phyloP scores from a whole-genome alignment of 2,113 vertebrate species.

The Psilopsiagon aymara region DNA sequence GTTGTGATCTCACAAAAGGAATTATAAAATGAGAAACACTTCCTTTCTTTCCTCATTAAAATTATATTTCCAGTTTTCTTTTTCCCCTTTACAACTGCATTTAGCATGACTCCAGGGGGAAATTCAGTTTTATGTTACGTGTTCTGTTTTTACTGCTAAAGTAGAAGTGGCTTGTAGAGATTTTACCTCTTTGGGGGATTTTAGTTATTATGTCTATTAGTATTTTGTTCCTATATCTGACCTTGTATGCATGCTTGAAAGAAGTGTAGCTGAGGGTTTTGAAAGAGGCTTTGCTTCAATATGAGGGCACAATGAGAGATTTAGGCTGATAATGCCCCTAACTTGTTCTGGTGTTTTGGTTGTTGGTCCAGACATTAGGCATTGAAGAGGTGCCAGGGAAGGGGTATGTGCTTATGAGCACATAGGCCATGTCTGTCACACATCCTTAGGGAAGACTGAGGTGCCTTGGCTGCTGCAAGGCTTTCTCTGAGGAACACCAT shows the following conservation, averaged over 20 bases:
- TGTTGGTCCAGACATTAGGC: not conserved
- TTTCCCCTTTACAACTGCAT: not conserved
- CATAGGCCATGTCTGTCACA: not conserved
- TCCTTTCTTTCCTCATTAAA: constrained; percentile 41
- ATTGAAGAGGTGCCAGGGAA: not conserved
- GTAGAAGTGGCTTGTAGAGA: not conserved
- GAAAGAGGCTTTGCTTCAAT: not conserved
- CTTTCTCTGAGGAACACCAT: not conserved
- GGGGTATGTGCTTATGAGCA: not conserved
- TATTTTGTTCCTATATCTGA: not conserved
- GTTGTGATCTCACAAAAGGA: not conserved
- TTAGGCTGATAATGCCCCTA: not conserved
- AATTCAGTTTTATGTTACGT: constrained; percentile 33
- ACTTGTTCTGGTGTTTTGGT: not conserved
- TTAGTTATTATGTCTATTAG: not conserved
- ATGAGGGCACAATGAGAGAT: not conserved
- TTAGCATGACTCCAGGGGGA: not conserved
- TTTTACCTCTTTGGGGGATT: constrained; percentile 17
- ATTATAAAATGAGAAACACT: constrained; percentile 30
- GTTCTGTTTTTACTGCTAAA: constrained; percentile 21
- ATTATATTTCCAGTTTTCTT: constrained; percentile 42
- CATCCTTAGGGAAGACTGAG: not conserved
- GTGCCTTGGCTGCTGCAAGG: not conserved
- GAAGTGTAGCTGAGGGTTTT: not conserved
- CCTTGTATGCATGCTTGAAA: not conserved